phyloP scores from a whole-genome alignment of 2,888 invertebrate species.

The Drosophila subquinaria region DNA sequence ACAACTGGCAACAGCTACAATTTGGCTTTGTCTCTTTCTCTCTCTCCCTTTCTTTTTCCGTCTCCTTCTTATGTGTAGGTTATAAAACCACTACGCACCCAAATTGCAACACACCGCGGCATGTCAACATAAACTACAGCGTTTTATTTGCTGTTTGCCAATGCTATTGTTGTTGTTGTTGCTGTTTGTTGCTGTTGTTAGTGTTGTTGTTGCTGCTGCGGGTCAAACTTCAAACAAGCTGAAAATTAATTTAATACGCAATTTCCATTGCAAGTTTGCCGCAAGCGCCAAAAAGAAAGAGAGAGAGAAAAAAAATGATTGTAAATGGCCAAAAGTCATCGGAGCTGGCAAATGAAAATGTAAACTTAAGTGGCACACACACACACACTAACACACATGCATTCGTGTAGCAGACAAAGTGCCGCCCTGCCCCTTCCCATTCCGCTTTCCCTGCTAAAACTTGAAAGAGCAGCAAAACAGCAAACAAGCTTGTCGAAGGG shows the following conservation, averaged over 20 bases:
- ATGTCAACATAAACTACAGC: conserved; percentile 74
- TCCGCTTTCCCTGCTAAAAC: conserved; percentile 6
- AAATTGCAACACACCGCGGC: conserved; percentile 59
- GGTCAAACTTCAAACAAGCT: conserved; percentile 77
- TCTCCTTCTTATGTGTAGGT: conserved; percentile 35
- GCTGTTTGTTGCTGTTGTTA: conserved; percentile 17
- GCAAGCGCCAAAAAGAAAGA: conserved; percentile 24
- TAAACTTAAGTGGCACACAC: conserved; percentile 73
- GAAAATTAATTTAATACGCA: conserved; percentile 79
- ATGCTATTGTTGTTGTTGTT: conserved; percentile 18
- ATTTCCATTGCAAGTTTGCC: conserved; percentile 61
- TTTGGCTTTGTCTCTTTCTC: conserved; percentile 58
- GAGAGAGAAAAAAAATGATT: conserved; percentile 62
- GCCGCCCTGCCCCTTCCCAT: not conserved
- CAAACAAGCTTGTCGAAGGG: conserved; percentile 54
- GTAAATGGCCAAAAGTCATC: conserved; percentile 77
- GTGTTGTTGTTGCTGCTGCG: conserved; percentile 29
- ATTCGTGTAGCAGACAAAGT: conserved; percentile 16
- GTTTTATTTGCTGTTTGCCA: conserved; percentile 66
- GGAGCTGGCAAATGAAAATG: conserved; percentile 77
- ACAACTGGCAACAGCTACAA: conserved; percentile 49
- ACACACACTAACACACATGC: conserved; percentile 22
- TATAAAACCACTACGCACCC: conserved; percentile 43
- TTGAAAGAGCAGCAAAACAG: conserved; percentile 59
- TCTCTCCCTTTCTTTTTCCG: conserved; percentile 39